phyloP scores from a whole-genome alignment of 2,888 invertebrate species.

The Perizoma affinitatum region DNA sequence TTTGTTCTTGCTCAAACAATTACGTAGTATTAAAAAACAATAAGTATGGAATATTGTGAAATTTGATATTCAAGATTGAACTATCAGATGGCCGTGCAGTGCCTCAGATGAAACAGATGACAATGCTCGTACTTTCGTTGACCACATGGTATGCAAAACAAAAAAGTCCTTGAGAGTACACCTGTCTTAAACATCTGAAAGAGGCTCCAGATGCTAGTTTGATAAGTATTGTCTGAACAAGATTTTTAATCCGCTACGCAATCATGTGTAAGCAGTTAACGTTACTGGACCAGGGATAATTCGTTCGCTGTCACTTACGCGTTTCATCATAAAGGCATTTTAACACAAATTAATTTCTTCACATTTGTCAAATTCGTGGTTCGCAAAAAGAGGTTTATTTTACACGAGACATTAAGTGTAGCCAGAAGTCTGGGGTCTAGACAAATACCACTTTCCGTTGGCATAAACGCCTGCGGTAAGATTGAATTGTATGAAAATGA shows the following conservation, averaged over 20 bases:
- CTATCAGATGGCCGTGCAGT: conserved; percentile 34
- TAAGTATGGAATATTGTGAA: no score
- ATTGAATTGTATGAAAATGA: no score
- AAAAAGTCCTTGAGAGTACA: conserved; percentile 58
- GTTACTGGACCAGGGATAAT: neutral
- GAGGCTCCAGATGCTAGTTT: conserved; percentile 53
- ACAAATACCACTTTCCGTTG: no score
- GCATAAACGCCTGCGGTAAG: no score
- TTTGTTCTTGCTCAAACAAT: neutral
- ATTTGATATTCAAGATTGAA: neutral
- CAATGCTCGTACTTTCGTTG: conserved; percentile 52
- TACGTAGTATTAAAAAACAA: no score
- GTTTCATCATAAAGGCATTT: no score
- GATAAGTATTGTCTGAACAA: conserved; percentile 37
- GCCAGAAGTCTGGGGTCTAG: no score
- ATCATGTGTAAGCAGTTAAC: neutral
- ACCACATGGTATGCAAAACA: conserved; percentile 67
- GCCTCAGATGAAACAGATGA: conserved; percentile 53
- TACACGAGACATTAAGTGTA: no score
- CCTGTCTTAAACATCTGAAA: conserved; percentile 65
- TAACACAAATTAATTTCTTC: no score
- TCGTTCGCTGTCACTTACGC: no score
- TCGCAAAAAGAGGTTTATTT: no score
- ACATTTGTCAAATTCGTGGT: no score
- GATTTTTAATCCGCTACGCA: conserved; percentile 1